Conservation (phyloP, 92 coral and sea anemone species). For the Hydrozoanthus gracilis region DNA sequence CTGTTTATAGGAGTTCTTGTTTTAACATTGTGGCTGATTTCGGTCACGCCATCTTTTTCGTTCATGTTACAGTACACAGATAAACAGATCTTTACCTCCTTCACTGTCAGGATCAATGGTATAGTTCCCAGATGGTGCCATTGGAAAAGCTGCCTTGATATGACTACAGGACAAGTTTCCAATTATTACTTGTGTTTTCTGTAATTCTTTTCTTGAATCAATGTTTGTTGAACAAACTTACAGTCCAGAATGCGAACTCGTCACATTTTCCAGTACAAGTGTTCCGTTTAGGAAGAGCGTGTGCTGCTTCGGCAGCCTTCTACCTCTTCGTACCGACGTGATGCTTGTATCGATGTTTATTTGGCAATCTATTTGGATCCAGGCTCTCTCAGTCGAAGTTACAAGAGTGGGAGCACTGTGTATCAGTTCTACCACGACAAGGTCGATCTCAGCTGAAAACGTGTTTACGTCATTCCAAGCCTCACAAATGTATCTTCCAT, state of each 20-base stretch:
- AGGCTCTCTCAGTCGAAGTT: constrained; percentile 6
- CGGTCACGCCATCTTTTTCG: constrained; percentile 29
- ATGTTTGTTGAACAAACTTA: not conserved
- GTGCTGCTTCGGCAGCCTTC: not conserved
- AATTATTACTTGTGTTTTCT: constrained; percentile 1
- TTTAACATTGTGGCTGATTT: constrained; percentile 48
- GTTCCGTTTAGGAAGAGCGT: not conserved
- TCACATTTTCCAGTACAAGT: not conserved
- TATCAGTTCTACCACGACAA: not conserved
- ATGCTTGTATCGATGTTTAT: not conserved
- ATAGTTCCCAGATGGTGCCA: constrained; percentile 18
- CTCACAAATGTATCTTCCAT: not conserved
- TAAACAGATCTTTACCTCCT: constrained; percentile 22
- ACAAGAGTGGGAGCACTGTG: not conserved
- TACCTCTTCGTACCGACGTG: constrained; percentile 10
- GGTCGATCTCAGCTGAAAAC: constrained; percentile 10
- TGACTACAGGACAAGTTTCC: constrained; percentile 38
- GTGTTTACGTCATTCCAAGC: constrained; percentile 22
- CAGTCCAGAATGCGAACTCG: constrained; percentile 8
- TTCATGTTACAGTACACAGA: constrained; percentile 54
- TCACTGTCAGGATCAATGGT: constrained; percentile 40
- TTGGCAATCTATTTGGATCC: constrained; percentile 24
- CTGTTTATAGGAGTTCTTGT: not conserved
- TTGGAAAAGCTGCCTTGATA: not conserved
- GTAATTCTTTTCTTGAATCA: not conserved